A percentile compares a stretch with the other conserved stretches of the same genome.
Evolutionary conservation across 2,113 vertebrate genomes (phyloP).

Genomic region (Etia nguti): DNA sequence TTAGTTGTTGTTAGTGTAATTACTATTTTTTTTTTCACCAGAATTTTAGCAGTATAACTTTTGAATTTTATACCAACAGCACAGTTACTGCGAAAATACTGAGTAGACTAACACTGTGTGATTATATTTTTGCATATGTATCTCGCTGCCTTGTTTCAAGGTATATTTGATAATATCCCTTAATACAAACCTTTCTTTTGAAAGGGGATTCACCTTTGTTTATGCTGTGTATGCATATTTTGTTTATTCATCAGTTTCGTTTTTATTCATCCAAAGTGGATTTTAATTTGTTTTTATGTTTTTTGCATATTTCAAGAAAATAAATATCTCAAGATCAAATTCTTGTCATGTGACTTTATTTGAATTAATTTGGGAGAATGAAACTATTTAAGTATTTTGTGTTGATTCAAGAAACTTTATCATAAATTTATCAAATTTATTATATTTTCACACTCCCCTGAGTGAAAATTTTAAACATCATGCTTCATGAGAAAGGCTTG

Average conservation of each 20-base stretch:
- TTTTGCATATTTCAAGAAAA: slow-evolving; percentile 20
- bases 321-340: slow-evolving; percentile 13
- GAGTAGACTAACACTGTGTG: background rate
- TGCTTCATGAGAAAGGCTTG: background rate
- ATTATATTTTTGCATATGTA: background rate
- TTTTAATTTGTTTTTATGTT: slow-evolving; percentile 21
- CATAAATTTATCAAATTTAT: background rate
- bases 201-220: slow-evolving; percentile 32
- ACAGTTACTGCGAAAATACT: background rate
- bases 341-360: background rate
- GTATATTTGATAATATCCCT: background rate
- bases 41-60: background rate
- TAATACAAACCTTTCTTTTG: slow-evolving; percentile 48
- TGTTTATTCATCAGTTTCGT: background rate
- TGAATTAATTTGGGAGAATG: background rate
- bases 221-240: slow-evolving; percentile 59
- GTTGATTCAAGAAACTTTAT: background rate
- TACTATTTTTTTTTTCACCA: background rate
- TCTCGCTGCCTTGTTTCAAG: slow-evolving; percentile 58
- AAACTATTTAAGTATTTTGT: background rate
- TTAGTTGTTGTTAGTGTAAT: background rate
- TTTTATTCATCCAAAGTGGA: slow-evolving; percentile 56
- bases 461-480: background rate
- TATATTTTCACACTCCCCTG: background rate
- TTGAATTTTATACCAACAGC: background rate